Base-by-base conservation (phyloP, 53 echinoderm and acorn worm genomes). In the Hippasteria phrygiana region DNA sequence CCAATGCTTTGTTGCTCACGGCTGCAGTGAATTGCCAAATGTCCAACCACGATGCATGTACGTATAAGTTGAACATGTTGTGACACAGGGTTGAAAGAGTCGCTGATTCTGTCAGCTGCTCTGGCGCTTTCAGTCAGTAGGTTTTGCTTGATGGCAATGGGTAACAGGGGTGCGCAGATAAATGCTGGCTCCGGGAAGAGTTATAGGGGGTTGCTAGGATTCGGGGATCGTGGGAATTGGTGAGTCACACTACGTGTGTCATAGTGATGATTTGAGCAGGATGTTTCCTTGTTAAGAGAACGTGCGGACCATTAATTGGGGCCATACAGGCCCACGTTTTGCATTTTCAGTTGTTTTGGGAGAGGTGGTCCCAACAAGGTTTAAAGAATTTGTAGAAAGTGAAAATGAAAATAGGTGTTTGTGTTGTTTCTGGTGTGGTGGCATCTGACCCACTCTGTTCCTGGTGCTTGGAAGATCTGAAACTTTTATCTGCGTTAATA, bases 241-340 rank as follows among this genome's bases (percentile, higher is more conserved):
- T 82, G 82, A 82, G 64, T 82, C 82, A 82, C 43, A 17, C 45
- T 65, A 33, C 66, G 65, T 82, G 82, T 82, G 82, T 40, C 82
- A 45, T 16, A 31, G 82, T 82, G 82, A 82, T 82, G 82, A 66
- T 66, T 62, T 27, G 66, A 20, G 45, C 82, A 82, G 82, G 82
- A 82, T 65, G 82, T 45, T 65, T 16, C 65, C 82, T 82, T 33
- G 82, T 82, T 82, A 82, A 63, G 82, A 17, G 65, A 66, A 82
- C 82, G 66, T 82, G 64, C 82, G 18, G 29, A 29, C 82, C 46
- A 66, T 82, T 82, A 82, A 82, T 82, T 82, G 42, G 64, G 66
- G 12, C 46, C 45, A 43, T 34, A 66, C 42, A 66, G 66, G 29
- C 82, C 14, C 28, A 55, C 50, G 53, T 77, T 39, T 78, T 10